Percentiles rank a stretch among this genome's conserved stretches.
Conservation (phyloP, 2,113 vertebrate genomes). For the Vimba vimba region DNA sequence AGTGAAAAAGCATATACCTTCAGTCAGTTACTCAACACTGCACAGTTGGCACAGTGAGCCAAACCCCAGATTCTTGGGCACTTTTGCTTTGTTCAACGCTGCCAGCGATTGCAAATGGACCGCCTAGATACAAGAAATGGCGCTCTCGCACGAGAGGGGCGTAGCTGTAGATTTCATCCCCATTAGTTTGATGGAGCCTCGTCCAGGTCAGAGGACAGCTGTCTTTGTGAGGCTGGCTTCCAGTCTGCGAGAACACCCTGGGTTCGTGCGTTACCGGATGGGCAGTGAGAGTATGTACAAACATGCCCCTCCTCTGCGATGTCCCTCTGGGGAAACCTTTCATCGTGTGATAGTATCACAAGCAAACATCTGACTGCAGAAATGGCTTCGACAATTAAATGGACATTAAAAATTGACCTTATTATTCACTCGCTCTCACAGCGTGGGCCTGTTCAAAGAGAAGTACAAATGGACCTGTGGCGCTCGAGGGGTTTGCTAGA, state of each 20-base stretch:
- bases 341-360: slow-evolving; percentile 63
- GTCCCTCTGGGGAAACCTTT: slow-evolving; percentile 60
- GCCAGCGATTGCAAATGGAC: slow-evolving; percentile 37
- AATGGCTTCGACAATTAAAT: slow-evolving; percentile 53
- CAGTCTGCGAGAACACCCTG: slow-evolving; percentile 59
- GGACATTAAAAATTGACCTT: slow-evolving; percentile 41
- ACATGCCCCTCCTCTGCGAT: slow-evolving; percentile 63
- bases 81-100: slow-evolving; percentile 39
- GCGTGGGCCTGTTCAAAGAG: slow-evolving; percentile 7
- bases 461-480: slow-evolving; percentile 41
- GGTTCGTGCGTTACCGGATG: slow-evolving; percentile 66
- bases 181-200: slow-evolving; percentile 51
- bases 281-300: slow-evolving; percentile 61
- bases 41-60: slow-evolving; percentile 12
- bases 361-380: slow-evolving; percentile 51
- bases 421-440: slow-evolving; percentile 22
- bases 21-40: neutral
- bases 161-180: slow-evolving; percentile 22
- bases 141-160: slow-evolving; percentile 31
- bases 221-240: slow-evolving; percentile 59
- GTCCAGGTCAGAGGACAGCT: slow-evolving; percentile 60
- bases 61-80: slow-evolving; percentile 47
- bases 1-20: neutral
- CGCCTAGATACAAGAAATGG: slow-evolving; percentile 34
- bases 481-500: slow-evolving; percentile 43